Base-by-base conservation (phyloP, 1,140 invertebrate genomes). In the Trachymyrmex septentrionalis region DNA sequence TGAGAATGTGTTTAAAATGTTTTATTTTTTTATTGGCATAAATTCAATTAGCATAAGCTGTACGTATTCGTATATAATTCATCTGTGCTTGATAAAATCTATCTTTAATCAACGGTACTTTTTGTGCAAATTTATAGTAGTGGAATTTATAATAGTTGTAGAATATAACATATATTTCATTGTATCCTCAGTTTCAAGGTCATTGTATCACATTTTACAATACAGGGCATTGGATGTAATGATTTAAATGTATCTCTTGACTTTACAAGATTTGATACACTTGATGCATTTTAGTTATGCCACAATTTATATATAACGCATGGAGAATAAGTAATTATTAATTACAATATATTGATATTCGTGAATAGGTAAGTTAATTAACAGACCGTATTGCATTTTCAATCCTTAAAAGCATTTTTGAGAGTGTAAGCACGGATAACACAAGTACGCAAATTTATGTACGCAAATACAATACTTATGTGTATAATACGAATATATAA, bases 201-300 rank as follows among this genome's bases (percentile, higher is more conserved):
- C 85, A 30, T 87, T 27, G 3, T 73, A 96, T 89, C 86, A 90
- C 92, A 53, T 94, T 86, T 73, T 95, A 95, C 12, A 96, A 85
- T 34, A 34, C 24, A 44, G 1, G 21, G 53, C 95, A 90, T 24
- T 95, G 91, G 24, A 89, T 55, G 21, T 90, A n/a, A n/a, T n/a
- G n/a, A 57, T 94, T 92, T 57, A 96, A 87, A 80, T 92, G 92
- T 63, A 85, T 88, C 57, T 93, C 93, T 81, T 96, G 92, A 4
- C 93, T 85, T 72, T 93, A 90, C 3, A 96, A 92, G 55, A 95
- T 94, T 50, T 92, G 78, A 10, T 96, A 93, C 10, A 95, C 92
- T 81, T 94, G 94, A 21, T 92, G n/a, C 24, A 30, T 27, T n/a
- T 50, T 7, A 27, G 3, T 72, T 50, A 27, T 30, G 16, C 7